Evolutionary conservation across 2,113 vertebrate species (phyloP).

Genomic region (Diphyllodes magnificus): DNA sequence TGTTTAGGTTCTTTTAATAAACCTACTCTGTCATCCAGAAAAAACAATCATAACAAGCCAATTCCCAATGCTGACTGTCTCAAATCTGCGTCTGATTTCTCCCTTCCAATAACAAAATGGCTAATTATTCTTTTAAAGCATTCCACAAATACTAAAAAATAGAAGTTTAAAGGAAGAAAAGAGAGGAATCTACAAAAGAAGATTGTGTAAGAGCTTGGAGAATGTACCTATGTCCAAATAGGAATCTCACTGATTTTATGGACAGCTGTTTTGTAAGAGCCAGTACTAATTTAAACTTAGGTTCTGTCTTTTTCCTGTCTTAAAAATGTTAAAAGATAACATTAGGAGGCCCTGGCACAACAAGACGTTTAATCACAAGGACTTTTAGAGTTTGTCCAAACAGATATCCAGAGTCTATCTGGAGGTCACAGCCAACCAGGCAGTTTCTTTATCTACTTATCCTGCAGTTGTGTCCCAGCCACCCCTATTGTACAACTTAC

Average conservation of each 20-base stretch:
- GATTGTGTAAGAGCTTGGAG: not conserved
- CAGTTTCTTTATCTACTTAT: not conserved
- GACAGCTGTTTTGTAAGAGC: not conserved
- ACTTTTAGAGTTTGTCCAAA: not conserved
- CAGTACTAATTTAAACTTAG: not conserved
- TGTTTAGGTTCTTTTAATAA: not conserved
- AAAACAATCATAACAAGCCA: not conserved
- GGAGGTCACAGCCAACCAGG: not conserved
- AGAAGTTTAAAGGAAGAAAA: not conserved
- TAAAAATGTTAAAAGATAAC: not conserved
- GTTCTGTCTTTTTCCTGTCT: not conserved
- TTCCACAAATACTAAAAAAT: not conserved
- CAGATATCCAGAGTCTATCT: not conserved
- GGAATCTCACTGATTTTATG: not conserved
- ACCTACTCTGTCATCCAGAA: not conserved
- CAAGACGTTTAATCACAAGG: not conserved
- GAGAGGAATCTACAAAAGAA: not conserved
- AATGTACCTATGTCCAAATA: not conserved
- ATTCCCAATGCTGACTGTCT: not conserved
- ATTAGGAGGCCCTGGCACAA: not conserved
- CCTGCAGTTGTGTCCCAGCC: not conserved
- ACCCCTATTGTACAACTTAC: rapidly evolving
- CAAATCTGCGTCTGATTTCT: not conserved
- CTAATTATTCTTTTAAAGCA: not conserved
- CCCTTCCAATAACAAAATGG: not conserved